phyloP scores from a whole-genome alignment of 2,888 invertebrate species.

The Acleris cristana region DNA sequence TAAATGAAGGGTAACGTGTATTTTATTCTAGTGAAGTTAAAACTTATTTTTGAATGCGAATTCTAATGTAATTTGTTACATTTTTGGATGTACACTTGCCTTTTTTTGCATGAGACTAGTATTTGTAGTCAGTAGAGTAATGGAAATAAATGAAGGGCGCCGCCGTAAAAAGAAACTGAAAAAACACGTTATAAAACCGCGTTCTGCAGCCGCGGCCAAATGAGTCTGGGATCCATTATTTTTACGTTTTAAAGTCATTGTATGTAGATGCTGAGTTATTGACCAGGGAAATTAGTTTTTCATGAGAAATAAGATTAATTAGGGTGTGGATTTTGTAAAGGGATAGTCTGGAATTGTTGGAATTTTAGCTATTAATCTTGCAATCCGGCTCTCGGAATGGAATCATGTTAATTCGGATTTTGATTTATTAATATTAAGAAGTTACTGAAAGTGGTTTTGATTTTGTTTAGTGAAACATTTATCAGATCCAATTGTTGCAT shows the following conservation, averaged over 20 bases:
- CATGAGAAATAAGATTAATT: slow-evolving; percentile 1
- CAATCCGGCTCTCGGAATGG: slow-evolving; percentile 1
- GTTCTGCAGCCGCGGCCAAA: slow-evolving; percentile 14
- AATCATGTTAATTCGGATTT: neutral
- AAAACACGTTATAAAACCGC: slow-evolving; percentile 15
- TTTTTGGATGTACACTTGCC: slow-evolving; percentile 7
- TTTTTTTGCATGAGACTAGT: slow-evolving; percentile 27
- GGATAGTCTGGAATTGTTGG: slow-evolving; percentile 7
- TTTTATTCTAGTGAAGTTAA: neutral
- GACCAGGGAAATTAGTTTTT: slow-evolving; percentile 25
- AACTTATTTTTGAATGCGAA: neutral
- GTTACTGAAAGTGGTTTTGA: no score
- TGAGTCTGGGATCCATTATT: slow-evolving; percentile 27
- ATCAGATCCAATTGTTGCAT: no score
- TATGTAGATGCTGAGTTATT: slow-evolving; percentile 17
- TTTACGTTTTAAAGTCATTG: slow-evolving; percentile 21
- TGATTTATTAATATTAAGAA: no score
- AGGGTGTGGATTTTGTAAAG: neutral
- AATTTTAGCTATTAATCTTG: slow-evolving; percentile 17
- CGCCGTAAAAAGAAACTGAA: slow-evolving; percentile 16
- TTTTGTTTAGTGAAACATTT: no score
- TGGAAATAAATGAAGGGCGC: slow-evolving; percentile 19
- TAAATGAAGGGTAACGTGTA: neutral
- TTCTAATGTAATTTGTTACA: neutral
- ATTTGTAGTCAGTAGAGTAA: slow-evolving; percentile 6